phyloP scores from a whole-genome alignment of 2,113 vertebrate genomes.

The Vidua macroura region DNA sequence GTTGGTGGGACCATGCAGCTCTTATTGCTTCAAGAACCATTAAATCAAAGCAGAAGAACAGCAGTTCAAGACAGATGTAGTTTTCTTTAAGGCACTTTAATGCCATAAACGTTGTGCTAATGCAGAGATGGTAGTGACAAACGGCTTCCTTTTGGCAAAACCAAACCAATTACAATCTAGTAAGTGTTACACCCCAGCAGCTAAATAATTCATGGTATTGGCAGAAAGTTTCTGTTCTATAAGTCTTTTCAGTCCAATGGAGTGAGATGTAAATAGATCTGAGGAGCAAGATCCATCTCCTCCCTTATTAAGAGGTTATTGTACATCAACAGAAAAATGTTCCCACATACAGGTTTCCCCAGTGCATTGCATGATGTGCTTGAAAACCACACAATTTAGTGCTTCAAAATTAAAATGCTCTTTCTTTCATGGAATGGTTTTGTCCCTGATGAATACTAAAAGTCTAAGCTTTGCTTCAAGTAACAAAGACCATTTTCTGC shows the following conservation, averaged over 20 bases:
- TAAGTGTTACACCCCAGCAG: neutral
- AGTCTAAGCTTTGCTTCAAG: constrained; percentile 3
- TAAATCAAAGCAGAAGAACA: neutral
- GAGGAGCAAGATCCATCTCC: neutral
- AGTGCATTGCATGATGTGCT: neutral
- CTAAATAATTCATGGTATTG: constrained; percentile 34
- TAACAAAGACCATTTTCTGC: neutral
- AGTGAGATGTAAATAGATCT: neutral
- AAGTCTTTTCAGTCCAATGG: neutral
- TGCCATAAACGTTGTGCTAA: neutral
- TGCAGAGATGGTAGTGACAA: constrained; percentile 4
- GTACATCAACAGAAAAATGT: neutral
- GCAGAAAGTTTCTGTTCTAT: neutral
- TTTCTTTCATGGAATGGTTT: neutral
- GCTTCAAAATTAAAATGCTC: constrained; percentile 7
- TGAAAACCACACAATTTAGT: neutral
- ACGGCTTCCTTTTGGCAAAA: constrained; percentile 16
- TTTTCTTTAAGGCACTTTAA: neutral
- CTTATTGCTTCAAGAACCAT: neutral
- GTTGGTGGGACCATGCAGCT: neutral
- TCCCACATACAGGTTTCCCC: neutral
- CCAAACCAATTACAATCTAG: neutral
- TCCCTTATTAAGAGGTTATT: neutral
- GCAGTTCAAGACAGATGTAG: neutral
- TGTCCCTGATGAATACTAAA: neutral